Evolutionary conservation across 2,797 vertebrate species (phyloP), one percentile per base, ranked within the genome.

Genomic region (Lagocephalus sceleratus): DNA sequence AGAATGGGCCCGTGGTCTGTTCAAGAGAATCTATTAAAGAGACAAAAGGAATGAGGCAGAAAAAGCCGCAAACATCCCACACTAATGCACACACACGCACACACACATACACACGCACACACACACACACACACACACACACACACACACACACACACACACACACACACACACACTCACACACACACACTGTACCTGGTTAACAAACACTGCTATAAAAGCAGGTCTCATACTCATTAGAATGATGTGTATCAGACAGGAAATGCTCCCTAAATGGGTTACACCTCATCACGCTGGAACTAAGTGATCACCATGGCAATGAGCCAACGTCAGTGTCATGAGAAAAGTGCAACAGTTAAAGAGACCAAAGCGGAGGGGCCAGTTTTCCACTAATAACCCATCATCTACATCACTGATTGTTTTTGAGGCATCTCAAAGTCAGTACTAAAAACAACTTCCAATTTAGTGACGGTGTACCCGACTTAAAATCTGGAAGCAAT

Each of bases 261-360:
- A 89, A 88, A 89, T 85, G 78, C 78, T 85, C 79, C 81, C 82
- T 81, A 86, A 88, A 90, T 35, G 32, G 32, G 32, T 87, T 90
- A 87, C 83, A 81, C 84, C 71, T 87, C 83, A 80, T 83, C 72
- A 64, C 70, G 71, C 77, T 87, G 79, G 73, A 89, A 82, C 76
- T 66, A 82, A 48, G 73, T 61, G 32, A 73, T 85, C 79, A 75
- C 85, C 80, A 80, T 87, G 84, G 87, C 79, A 76, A 71, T 71
- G 56, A 64, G 85, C 85, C 82, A 86, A 76, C 68, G 64, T 73
- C 73, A 20, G 66, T 71, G 68, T 58, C 72, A 79, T 83, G 79
- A 85, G 76, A 82, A 82, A 57, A 82, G 71, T 63, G 41, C 52
- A 67, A 61, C 58, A 73, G 6, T 48, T 47, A 58, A 51, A 54